phyloP scores from a whole-genome alignment of 2,797 vertebrate genomes.

The Xiphophorus birchmanni region DNA sequence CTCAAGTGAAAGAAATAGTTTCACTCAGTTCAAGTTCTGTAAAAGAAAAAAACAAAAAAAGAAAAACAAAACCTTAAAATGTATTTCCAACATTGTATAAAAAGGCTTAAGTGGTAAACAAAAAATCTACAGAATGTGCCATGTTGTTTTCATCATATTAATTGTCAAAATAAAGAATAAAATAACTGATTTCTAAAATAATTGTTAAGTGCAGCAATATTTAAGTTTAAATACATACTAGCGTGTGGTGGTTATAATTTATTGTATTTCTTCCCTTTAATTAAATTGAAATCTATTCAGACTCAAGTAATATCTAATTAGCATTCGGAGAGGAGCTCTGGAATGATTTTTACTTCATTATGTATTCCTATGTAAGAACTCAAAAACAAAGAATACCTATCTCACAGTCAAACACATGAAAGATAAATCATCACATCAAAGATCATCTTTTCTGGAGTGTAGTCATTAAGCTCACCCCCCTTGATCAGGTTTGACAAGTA shows the following conservation, averaged over 20 bases:
- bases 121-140: too few species aligned
- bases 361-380: background rate
- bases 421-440: constrained; percentile 3
- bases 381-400: background rate
- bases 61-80: too few species aligned
- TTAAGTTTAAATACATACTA: background rate
- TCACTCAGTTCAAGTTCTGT: too few species aligned
- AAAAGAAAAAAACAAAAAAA: too few species aligned
- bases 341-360: background rate
- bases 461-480: background rate
- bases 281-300: constrained; percentile 21
- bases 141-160: too few species aligned
- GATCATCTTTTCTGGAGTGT: background rate
- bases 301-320: background rate
- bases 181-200: too few species aligned
- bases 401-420: background rate
- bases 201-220: too few species aligned
- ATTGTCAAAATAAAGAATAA: too few species aligned
- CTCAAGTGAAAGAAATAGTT: too few species aligned
- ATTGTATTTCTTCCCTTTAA: background rate
- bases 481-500: constrained; percentile 7
- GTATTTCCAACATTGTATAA: too few species aligned
- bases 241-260: background rate
- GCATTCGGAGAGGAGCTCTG: background rate
- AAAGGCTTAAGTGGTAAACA: too few species aligned